Percentiles rank a stretch among this genome's conserved stretches.
Conservation (phyloP, 2,888 invertebrate species). For the Zootermopsis nevadensis region DNA sequence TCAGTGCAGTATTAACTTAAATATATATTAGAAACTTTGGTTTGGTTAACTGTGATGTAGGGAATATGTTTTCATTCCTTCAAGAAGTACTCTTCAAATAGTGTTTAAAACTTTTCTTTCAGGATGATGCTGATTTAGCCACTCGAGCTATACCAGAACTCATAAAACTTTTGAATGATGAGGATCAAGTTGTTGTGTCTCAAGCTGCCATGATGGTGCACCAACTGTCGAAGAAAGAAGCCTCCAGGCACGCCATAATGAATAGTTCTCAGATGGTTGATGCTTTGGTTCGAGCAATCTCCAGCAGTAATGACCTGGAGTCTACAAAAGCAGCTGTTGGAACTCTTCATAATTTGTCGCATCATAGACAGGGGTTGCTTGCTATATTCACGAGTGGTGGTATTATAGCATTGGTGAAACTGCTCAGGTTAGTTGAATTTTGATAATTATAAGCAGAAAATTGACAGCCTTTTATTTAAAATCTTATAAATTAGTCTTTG, state of each 20-base stretch:
- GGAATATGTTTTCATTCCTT: too few species aligned
- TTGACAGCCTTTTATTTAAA: too few species aligned
- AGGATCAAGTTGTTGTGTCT: slow-evolving; percentile 96
- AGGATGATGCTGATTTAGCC: slow-evolving; percentile 95
- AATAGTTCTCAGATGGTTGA: slow-evolving; percentile 96
- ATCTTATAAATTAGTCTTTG: too few species aligned
- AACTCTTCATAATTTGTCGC: slow-evolving; percentile 97
- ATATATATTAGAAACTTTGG: too few species aligned
- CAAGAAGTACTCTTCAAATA: background rate
- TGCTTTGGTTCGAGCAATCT: slow-evolving; percentile 93
- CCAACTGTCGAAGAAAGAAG: slow-evolving; percentile 98
- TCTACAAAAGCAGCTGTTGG: slow-evolving; percentile 98
- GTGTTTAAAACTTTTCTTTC: slow-evolving; percentile 23
- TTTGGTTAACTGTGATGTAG: too few species aligned
- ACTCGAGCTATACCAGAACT: slow-evolving; percentile 97
- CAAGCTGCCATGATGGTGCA: slow-evolving; percentile 99
- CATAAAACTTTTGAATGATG: slow-evolving; percentile 93
- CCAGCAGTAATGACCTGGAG: slow-evolving; percentile 95
- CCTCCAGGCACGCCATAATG: slow-evolving; percentile 97
- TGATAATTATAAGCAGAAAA: too few species aligned
- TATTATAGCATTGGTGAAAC: slow-evolving; percentile 95
- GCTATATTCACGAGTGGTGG: slow-evolving; percentile 99
- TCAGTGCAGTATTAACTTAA: too few species aligned
- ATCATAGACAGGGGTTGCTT: slow-evolving; percentile 95
- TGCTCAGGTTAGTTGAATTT: slow-evolving; percentile 72